Evolutionary conservation across 1,140 invertebrate genomes (phyloP).

Genomic region (Holcopasites calliopsidis): DNA sequence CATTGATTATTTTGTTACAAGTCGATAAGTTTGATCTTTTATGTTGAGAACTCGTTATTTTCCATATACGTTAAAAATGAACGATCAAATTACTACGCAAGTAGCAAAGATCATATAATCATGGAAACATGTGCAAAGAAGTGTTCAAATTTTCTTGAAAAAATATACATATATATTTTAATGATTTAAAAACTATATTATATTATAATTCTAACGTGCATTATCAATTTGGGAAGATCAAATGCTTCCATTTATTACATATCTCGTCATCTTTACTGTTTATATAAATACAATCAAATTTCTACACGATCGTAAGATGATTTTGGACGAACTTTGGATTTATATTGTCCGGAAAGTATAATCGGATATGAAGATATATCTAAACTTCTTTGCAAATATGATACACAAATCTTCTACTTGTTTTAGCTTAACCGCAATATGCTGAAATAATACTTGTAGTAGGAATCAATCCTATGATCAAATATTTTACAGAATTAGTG

Average conservation of each 20-base stretch:
- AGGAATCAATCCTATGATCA: constrained; percentile 9
- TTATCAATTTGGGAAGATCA: constrained; percentile 35
- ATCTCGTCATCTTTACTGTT: constrained; percentile 33
- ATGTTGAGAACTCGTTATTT: background rate
- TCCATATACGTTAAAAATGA: background rate
- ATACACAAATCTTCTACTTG: constrained; percentile 14
- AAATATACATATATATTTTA: constrained; percentile 8
- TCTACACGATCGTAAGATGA: constrained; percentile 8
- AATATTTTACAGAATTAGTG: constrained; percentile 38
- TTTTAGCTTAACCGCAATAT: constrained; percentile 3
- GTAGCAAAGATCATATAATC: background rate
- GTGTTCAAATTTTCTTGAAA: constrained; percentile 41
- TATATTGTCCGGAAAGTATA: constrained; percentile 11
- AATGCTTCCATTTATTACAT: constrained; percentile 52
- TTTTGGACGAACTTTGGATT: constrained; percentile 28
- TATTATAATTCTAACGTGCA: constrained; percentile 19
- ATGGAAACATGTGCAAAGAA: constrained; percentile 9
- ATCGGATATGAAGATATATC: constrained; percentile 3
- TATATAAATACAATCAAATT: constrained; percentile 27
- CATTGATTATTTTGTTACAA: constrained; percentile 16
- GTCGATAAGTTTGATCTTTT: constrained; percentile 17
- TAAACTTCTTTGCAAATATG: constrained; percentile 24
- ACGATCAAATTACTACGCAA: background rate
- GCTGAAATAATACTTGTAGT: constrained; percentile 7
- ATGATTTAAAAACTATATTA: constrained; percentile 30